Base-by-base conservation (phyloP, 2,113 vertebrate genomes). In the Nestor notabilis region DNA sequence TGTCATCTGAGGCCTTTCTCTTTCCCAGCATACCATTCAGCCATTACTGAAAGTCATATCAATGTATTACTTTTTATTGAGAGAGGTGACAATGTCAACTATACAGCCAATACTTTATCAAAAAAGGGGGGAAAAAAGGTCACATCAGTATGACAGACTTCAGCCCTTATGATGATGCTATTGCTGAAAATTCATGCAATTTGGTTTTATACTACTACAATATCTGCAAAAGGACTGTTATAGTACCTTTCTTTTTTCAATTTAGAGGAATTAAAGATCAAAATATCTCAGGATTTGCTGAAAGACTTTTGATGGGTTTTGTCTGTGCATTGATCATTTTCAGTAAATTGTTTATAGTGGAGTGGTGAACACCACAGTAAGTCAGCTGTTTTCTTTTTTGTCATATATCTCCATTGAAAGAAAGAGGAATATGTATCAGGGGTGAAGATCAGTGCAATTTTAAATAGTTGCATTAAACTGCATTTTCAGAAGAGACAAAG, bases 271-370 rank as follows among this genome's bases (percentile, higher is more conserved):
- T 44, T 60, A 50, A 69, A 60, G 29, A 44, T 55, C 60, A 76
- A 75, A 86, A 25, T 27, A 18, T 35, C 33, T 84, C 70, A 68
- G 29, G 76, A 69, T 80, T 88, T 74, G 25, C 71, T 96, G 95
- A 87, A 95, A 93, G 37, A 41, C 68, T 90, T 91, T 70, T 43
- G 64, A 37, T 89, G 88, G 70, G n/a, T 90, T 97, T 96, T 91
- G 53, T 88, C 77, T 94, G 53, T 60, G 37, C 17, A 41, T 77
- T 95, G 60, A 64, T 79, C 28, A 82, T 94, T 96, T 97, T 93
- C 50, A 63, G 33, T 76, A 84, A 76, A 55, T 89, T 86, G 50
- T 41, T 72, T 85, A 23, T 18, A 18, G 10, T n/a, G 27, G 7
- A 46, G 17, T 18, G 23, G 11, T 85, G 44, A 78, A 70, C 25